Evolutionary conservation across 2,888 invertebrate species (phyloP).

Genomic region (Acronicta aceris): DNA sequence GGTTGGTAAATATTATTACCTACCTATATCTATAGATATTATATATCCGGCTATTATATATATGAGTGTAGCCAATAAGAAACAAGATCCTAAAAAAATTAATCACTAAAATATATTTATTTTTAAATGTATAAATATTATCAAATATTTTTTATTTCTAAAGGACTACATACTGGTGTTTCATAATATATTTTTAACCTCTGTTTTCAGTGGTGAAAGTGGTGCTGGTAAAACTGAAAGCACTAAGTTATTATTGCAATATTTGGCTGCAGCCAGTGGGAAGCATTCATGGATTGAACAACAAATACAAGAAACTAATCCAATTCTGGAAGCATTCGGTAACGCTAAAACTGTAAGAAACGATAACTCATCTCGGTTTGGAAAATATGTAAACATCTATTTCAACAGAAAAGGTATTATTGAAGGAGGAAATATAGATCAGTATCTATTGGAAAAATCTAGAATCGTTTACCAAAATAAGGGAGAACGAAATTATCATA

Average conservation of each 20-base stretch:
- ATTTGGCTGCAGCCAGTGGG: slow-evolving; percentile 97
- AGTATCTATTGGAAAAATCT: slow-evolving; percentile 98
- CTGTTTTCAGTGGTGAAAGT: slow-evolving; percentile 94
- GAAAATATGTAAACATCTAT: slow-evolving; percentile 97
- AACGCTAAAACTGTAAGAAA: slow-evolving; percentile 98
- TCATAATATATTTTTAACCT: neutral
- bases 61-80: too few relatives aligned
- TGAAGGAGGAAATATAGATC: slow-evolving; percentile 98
- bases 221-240: slow-evolving; percentile 99
- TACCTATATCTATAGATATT: too few relatives aligned
- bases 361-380: slow-evolving; percentile 98
- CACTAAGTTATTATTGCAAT: slow-evolving; percentile 97
- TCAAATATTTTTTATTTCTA: too few relatives aligned
- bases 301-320: slow-evolving; percentile 98
- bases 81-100: too few relatives aligned
- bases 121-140: too few relatives aligned
- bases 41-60: too few relatives aligned
- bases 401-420: slow-evolving; percentile 95
- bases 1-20: slow-evolving; percentile 81
- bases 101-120: too few relatives aligned
- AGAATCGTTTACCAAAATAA: slow-evolving; percentile 96
- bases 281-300: slow-evolving; percentile 99
- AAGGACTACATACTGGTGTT: too few relatives aligned
- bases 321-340: slow-evolving; percentile 98
- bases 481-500: slow-evolving; percentile 98